Percentiles rank a stretch among this genome's conserved stretches.
Conservation (phyloP, 2,797 vertebrate species). For the Phoebastria nigripes region DNA sequence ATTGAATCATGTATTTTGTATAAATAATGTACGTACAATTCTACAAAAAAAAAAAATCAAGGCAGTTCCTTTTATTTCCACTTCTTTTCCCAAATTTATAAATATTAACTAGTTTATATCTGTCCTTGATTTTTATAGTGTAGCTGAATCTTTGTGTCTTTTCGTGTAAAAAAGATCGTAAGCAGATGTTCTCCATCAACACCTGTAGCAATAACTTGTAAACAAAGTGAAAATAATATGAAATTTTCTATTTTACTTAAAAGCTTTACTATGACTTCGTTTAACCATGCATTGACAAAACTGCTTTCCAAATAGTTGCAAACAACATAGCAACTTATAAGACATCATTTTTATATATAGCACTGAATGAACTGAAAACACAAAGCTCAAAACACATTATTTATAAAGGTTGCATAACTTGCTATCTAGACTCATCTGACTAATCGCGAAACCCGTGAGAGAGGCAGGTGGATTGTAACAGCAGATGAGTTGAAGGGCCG, state of each 20-base stretch:
- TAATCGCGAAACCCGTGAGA: not conserved
- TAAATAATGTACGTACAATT: not conserved
- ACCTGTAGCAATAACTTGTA: not conserved
- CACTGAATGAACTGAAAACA: not conserved
- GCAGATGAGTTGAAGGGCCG: not conserved
- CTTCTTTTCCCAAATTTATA: not conserved
- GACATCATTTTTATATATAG: not conserved
- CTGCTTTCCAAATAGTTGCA: not conserved
- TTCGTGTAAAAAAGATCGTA: not conserved
- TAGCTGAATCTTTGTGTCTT: not conserved
- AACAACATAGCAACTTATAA: not conserved
- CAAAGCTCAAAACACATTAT: not conserved
- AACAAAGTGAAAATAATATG: not conserved
- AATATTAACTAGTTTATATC: not conserved
- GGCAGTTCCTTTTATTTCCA: not conserved
- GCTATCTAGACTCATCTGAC: conserved; percentile 5
- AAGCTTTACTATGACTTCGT: not conserved
- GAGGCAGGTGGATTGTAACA: conserved; percentile 4
- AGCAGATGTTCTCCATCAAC: not conserved
- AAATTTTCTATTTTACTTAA: not conserved
- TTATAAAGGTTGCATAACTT: not conserved
- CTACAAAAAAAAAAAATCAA: not conserved
- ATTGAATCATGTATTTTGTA: not conserved
- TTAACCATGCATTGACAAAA: not conserved
- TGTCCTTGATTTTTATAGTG: not conserved